phyloP scores from a whole-genome alignment of 2,888 invertebrate genomes.

The Eupithecia insigniata region DNA sequence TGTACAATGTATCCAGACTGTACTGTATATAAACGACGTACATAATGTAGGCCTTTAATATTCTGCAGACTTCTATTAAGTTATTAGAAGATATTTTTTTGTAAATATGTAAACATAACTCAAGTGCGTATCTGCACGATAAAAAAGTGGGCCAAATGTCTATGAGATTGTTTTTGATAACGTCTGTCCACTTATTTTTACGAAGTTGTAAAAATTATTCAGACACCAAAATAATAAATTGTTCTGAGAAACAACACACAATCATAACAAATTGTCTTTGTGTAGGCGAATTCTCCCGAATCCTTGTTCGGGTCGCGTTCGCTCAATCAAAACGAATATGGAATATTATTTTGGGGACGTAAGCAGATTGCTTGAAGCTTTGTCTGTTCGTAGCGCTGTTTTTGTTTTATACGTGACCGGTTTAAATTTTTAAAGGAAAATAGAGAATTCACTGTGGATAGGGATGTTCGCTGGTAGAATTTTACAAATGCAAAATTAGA shows the following conservation, averaged over 20 bases:
- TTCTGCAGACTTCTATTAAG: no score
- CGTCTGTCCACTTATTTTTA: no score
- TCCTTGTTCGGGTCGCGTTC: constrained; percentile 1
- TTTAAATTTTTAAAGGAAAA: background rate
- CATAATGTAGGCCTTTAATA: no score
- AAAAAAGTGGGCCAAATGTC: no score
- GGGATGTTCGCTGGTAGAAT: background rate
- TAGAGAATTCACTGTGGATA: background rate
- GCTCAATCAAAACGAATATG: constrained; percentile 4
- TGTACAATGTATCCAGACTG: no score
- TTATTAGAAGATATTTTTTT: no score
- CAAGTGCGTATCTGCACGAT: no score
- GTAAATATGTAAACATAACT: no score
- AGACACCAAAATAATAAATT: background rate
- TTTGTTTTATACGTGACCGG: constrained; percentile 10
- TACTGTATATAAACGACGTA: no score
- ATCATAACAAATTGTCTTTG: background rate
- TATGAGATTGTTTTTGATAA: no score
- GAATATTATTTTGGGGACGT: constrained; percentile 15
- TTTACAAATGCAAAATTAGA: background rate
- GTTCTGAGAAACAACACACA: background rate
- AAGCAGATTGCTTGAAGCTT: constrained; percentile 7
- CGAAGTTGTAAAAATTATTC: background rate
- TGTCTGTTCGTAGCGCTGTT: background rate
- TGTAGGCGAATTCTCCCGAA: background rate